A percentile compares a stretch with the other conserved stretches of the same genome.
These are phyloP conservation scores for Terebella lapidaria DNA, from an alignment of 2,888 invertebrate species.

Conservation along the genomic window DNA sequence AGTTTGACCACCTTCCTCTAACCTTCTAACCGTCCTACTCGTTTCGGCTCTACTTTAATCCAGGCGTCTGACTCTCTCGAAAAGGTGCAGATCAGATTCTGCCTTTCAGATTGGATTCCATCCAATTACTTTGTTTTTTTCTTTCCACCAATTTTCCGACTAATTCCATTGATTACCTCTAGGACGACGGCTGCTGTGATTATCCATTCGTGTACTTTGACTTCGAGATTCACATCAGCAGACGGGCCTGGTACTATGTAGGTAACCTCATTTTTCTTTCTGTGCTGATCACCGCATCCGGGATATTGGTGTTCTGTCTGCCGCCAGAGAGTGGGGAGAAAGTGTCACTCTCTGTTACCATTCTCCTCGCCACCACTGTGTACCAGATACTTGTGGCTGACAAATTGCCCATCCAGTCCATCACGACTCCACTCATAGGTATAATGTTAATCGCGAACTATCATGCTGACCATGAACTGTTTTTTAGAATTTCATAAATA, in stretches of 20 bases:
- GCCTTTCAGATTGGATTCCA: too few relatives aligned
- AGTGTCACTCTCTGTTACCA: constrained; percentile 5
- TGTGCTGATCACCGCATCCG: neutral
- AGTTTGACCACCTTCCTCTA: too few relatives aligned
- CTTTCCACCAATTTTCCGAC: too few relatives aligned
- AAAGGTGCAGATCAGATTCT: too few relatives aligned
- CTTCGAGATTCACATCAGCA: neutral
- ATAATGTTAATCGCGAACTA: too few relatives aligned
- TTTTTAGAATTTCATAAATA: too few relatives aligned
- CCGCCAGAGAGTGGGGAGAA: constrained; percentile 9
- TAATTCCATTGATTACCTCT: too few relatives aligned
- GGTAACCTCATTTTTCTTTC: constrained; percentile 1
- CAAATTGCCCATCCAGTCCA: constrained; percentile 6
- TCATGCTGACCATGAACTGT: too few relatives aligned
- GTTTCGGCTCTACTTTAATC: too few relatives aligned
- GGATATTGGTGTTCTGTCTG: neutral
- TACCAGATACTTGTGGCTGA: constrained; percentile 3
- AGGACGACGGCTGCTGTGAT: neutral
- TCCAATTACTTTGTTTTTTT: too few relatives aligned
- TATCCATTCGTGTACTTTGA: constrained; percentile 2
- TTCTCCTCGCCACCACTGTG: constrained; percentile 3
- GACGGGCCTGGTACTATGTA: constrained; percentile 2
- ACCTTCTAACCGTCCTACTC: too few relatives aligned
- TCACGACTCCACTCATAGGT: constrained; percentile 3
- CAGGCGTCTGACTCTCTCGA: too few relatives aligned